These are phyloP conservation scores for Parnassius mnemosyne DNA, from an alignment of 2,888 invertebrate species.

Conservation along the genomic window DNA sequence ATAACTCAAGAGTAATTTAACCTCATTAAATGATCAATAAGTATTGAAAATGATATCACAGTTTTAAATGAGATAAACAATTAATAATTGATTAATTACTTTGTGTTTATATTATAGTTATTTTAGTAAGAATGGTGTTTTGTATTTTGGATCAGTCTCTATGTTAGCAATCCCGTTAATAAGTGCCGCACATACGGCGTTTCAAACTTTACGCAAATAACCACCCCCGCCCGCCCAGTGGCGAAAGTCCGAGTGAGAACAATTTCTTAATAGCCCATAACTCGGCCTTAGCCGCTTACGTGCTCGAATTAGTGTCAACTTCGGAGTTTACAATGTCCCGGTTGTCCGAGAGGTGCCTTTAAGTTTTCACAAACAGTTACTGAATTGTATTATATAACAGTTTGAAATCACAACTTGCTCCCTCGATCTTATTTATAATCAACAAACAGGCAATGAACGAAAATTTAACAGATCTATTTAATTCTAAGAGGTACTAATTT, in stretches of 20 bases:
- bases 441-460: background rate
- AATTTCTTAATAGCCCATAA: slow-evolving; percentile 77
- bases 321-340: slow-evolving; percentile 38
- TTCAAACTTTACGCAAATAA: slow-evolving; percentile 66
- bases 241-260: slow-evolving; percentile 58
- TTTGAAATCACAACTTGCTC: slow-evolving; percentile 15
- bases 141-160: slow-evolving; percentile 42
- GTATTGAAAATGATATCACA: too few relatives aligned
- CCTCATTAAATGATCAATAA: too few relatives aligned
- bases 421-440: background rate
- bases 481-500: too few relatives aligned
- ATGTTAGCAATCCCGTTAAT: slow-evolving; percentile 44
- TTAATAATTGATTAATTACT: too few relatives aligned
- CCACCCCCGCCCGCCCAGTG: slow-evolving; percentile 29
- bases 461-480: too few relatives aligned
- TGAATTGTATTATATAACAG: slow-evolving; percentile 14
- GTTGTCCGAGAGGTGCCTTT: slow-evolving; percentile 20
- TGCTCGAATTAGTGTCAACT: slow-evolving; percentile 65
- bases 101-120: too few relatives aligned
- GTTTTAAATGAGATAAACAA: too few relatives aligned
- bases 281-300: slow-evolving; percentile 63
- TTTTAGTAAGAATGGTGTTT: background rate
- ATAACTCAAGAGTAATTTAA: too few relatives aligned
- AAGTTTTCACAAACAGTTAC: slow-evolving; percentile 20
- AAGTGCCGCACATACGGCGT: slow-evolving; percentile 58